Evolutionary conservation across 2,888 invertebrate species (phyloP), one percentile per base, ranked within the genome.

Genomic region (Coelopa pilipes): DNA sequence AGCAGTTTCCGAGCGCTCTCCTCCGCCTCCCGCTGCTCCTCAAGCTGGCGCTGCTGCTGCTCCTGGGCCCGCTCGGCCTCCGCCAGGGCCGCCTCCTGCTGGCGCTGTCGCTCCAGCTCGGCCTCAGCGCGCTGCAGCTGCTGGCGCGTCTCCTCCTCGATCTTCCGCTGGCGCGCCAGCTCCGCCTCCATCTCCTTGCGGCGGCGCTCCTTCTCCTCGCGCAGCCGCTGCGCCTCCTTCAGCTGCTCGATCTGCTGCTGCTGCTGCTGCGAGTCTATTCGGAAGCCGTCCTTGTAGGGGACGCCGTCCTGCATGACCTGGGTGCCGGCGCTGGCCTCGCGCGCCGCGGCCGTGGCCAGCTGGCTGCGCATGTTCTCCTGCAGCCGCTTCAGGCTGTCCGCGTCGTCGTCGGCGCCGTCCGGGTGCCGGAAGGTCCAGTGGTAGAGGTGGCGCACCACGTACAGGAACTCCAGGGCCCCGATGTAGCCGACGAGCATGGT

Each of bases 401-500:
- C 77, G 73, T 81, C 76, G 57, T 76, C 77, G 5, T 76, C 75
- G 0, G 78, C 80, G 34, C 70, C 65, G 2, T 76, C 70, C 1
- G 80, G 76, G 80, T 87, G 87, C 63, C 79, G 81, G 66, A 80
- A 85, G n/a, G 83, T 80, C 82, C 84, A 85, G 75, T 87, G 87
- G 72, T 85, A 87, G 1, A 87, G 78, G 75, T 87, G 87, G 10
- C 84, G 83, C 17, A 84, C 82, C 45, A 87, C 86, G 76, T 84
- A 87, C 1, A 85, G 80, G 21, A 87, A 82, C 86, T 95, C 94
- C 80, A 92, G 83, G 46, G 92, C 91, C 76, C 95, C 94, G 77
- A 93, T 92, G 86, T 93, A 94, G 77, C 92, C 90, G 74, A 94
- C 90, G 77, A 94, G 88, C 81, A 93, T 89, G 69, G 95, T 94